Evolutionary conservation across 2,888 invertebrate genomes (phyloP).

Genomic region (Amblyjoppa fuscipennis): DNA sequence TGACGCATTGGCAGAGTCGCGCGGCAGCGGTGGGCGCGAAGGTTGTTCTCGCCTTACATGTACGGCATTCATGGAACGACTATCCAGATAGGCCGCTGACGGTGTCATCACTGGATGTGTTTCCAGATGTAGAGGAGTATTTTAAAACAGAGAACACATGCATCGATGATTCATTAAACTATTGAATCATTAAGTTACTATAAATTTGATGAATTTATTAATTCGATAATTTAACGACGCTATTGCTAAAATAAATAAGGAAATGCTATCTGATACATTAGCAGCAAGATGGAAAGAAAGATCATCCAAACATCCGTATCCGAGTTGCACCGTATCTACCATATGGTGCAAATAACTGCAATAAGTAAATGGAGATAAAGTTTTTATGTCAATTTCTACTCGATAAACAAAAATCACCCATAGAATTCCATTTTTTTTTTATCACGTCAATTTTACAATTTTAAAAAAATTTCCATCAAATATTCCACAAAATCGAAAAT

Average conservation of each 20-base stretch:
- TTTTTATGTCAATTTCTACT: too few relatives aligned
- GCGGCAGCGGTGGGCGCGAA: constrained; percentile 59
- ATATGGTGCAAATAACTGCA: too few relatives aligned
- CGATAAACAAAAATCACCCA: too few relatives aligned
- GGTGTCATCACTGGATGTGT: constrained; percentile 30
- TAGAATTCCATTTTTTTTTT: too few relatives aligned
- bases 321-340: too few relatives aligned
- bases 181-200: background rate
- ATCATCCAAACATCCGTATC: background rate
- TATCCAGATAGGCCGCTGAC: background rate
- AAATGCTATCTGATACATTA: background rate
- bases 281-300: background rate
- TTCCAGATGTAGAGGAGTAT: background rate
- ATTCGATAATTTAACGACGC: background rate
- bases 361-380: too few relatives aligned
- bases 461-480: too few relatives aligned
- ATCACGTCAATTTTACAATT: too few relatives aligned
- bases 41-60: constrained; percentile 49
- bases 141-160: background rate
- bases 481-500: too few relatives aligned
- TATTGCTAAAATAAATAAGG: background rate
- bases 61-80: constrained; percentile 36
- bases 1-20: constrained; percentile 60
- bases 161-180: constrained; percentile 13
- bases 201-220: background rate